Evolutionary conservation across 2,888 invertebrate species (phyloP), one percentile per base, ranked within the genome.

Genomic region (Odontocolon sp.): DNA sequence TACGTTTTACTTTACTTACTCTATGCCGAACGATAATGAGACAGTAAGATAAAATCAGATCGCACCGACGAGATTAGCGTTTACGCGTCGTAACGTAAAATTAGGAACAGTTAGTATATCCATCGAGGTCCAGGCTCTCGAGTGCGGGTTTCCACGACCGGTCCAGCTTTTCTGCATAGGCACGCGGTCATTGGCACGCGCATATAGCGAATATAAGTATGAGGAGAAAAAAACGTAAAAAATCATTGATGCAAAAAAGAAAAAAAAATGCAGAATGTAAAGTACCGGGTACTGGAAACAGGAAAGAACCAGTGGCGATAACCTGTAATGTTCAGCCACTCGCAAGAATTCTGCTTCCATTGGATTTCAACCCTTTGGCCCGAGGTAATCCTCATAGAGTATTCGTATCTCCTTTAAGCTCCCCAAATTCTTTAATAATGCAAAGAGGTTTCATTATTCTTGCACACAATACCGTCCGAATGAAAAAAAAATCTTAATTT

Each of bases 91-190:
- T 63, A 77, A 77, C 71, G 63, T 77, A 56, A 68, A 77, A 77
- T 77, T 77, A 77, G 76, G 56, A 77, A 77, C 76, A 71, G 76
- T 71, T 77, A n/a, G n/a, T n/a, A 71, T 63, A 67, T 40, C 50
- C 61, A 71, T 63, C 33, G 63, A 36, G 54, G 38, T 23, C 26
- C 26, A 33, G 54, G 8, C 47, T 18, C 38, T 11, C 26, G 42
- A 33, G 66, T 36, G 38, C 66, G 66, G 14, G 56, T 63, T 56
- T 42, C 11, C 21, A 57, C 56, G 50, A 57, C 18, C 70, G 50
- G 23, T 50, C 2, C 38, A 31, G 45, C 14, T 47, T 64, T 69
- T 64, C 33, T 67, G 52, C 67, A 21, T 56, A 56, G 66, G 38
- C 66, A 47, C 23, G 33, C 63, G 67, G 71, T 71, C 76, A 61